Conservation (phyloP, 2,113 vertebrate genomes). For the Dinomys branickii region DNA sequence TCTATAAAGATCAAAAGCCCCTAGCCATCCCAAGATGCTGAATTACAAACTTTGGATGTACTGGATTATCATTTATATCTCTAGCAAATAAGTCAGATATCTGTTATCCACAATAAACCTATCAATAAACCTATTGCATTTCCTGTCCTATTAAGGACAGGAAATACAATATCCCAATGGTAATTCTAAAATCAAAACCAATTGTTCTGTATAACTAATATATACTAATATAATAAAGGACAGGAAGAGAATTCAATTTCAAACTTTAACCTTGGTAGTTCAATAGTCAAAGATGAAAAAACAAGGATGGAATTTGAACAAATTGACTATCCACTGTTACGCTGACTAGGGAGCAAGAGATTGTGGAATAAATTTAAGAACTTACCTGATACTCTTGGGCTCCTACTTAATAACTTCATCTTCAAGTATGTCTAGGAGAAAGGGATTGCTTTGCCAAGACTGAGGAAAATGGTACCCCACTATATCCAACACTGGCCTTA, state of each 20-base stretch:
- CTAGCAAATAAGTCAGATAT: not conserved
- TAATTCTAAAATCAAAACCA: not conserved
- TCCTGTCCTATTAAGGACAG: not conserved
- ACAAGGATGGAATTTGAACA: not conserved
- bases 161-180: not conserved
- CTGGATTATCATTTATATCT: not conserved
- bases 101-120: not conserved
- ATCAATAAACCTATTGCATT: no score
- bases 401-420: not conserved
- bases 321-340: not conserved
- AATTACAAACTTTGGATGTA: not conserved
- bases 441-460: not conserved
- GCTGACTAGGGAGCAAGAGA: not conserved
- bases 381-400: not conserved
- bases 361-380: not conserved
- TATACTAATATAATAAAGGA: not conserved
- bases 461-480: not conserved
- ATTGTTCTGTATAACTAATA: not conserved
- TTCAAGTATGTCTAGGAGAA: not conserved
- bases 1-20: not conserved
- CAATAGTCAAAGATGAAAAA: constrained; percentile 11
- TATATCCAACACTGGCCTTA: not conserved
- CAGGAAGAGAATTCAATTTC: not conserved
- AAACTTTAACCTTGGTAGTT: not conserved
- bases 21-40: not conserved